A percentile compares a stretch with the other conserved stretches of the same genome.
Conservation (phyloP, 2,113 vertebrate species). For the Colius striatus region DNA sequence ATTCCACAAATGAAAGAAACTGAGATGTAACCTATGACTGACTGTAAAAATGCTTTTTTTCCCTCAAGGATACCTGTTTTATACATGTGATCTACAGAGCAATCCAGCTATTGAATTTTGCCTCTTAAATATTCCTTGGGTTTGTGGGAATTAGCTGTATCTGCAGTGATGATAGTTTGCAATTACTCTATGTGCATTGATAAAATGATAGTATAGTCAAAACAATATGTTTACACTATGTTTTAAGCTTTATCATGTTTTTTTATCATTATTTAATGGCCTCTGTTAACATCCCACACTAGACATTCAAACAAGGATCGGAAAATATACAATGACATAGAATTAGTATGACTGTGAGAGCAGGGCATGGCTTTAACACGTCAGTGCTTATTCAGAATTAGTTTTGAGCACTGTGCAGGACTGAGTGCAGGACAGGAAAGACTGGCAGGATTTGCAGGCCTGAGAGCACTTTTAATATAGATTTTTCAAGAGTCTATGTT, state of each 20-base stretch:
- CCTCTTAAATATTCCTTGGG: not conserved
- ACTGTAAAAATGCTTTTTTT: not conserved
- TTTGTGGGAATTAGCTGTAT: not conserved
- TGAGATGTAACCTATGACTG: not conserved
- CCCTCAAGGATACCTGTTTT: not conserved
- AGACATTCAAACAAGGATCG: not conserved
- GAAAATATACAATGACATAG: not conserved
- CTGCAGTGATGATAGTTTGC: not conserved
- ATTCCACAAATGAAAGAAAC: not conserved
- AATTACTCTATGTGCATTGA: not conserved
- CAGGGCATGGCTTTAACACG: not conserved
- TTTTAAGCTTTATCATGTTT: not conserved
- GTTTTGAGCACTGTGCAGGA: not conserved
- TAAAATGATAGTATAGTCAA: not conserved
- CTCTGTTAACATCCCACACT: not conserved
- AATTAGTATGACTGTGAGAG: not conserved
- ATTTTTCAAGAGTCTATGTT: not conserved
- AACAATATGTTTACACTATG: not conserved
- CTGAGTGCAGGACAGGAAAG: not conserved
- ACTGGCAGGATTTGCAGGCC: not conserved
- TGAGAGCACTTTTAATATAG: not conserved
- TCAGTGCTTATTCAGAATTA: not conserved
- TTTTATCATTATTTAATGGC: not conserved
- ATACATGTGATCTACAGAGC: not conserved
- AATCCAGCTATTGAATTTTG: not conserved